Conservation (phyloP, 2,113 vertebrate species). For the Ictalurus furcatus region DNA sequence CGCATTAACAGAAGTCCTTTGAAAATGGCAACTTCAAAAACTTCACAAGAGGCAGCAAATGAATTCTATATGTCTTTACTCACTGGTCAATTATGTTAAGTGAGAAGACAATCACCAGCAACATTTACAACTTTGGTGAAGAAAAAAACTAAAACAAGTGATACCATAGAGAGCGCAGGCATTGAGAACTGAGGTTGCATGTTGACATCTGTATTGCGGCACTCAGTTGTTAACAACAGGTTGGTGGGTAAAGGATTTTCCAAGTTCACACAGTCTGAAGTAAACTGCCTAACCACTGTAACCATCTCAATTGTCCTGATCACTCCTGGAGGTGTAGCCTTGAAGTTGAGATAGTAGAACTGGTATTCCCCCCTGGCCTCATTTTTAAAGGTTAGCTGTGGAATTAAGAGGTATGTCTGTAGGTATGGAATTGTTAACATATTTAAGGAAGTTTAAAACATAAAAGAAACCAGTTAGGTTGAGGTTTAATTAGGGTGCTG, state of each 20-base stretch:
- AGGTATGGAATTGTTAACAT: not conserved
- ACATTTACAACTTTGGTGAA: not conserved
- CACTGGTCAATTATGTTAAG: not conserved
- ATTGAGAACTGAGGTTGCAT: constrained; percentile 75
- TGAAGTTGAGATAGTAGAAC: constrained; percentile 79
- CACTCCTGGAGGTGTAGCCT: constrained; percentile 69
- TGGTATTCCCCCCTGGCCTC: constrained; percentile 79
- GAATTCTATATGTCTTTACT: not conserved
- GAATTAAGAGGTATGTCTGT: constrained; percentile 6
- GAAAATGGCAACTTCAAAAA: not conserved
- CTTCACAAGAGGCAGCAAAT: not conserved
- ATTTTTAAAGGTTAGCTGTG: constrained; percentile 83
- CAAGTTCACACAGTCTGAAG: constrained; percentile 67
- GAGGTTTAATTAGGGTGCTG: too few relatives aligned
- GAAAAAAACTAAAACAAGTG: not conserved
- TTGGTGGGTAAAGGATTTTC: constrained; percentile 80
- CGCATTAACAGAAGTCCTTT: not conserved
- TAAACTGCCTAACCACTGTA: constrained; percentile 69
- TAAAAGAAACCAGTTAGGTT: not conserved
- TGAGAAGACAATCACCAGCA: not conserved
- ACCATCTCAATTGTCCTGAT: constrained; percentile 74
- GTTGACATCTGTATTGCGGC: constrained; percentile 73
- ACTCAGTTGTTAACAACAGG: constrained; percentile 73
- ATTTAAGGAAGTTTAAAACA: not conserved
- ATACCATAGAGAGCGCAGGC: constrained; percentile 79